Evolutionary conservation across 2,888 invertebrate genomes (phyloP).

Genomic region (Eledona agricola): DNA sequence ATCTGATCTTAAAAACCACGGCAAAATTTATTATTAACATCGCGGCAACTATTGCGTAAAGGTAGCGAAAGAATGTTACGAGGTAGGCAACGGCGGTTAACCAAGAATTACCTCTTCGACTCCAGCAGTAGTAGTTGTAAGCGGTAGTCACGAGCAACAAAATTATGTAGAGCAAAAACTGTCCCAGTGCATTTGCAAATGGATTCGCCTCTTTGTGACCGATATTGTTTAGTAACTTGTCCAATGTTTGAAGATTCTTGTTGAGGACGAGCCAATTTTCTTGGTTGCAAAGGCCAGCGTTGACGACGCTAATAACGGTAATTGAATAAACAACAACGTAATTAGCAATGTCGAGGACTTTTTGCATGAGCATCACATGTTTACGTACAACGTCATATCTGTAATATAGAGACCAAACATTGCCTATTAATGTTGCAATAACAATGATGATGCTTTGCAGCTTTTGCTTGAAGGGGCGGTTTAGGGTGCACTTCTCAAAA

Average conservation of each 20-base stretch:
- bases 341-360: not conserved
- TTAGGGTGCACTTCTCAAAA: not conserved
- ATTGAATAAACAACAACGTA: not conserved
- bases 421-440: not conserved
- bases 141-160: too few relatives aligned
- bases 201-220: not conserved
- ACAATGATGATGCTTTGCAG: not conserved
- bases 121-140: too few relatives aligned
- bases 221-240: not conserved
- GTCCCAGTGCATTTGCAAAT: too few relatives aligned
- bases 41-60: too few relatives aligned
- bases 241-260: not conserved
- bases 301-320: too few relatives aligned
- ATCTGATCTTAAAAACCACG: too few relatives aligned
- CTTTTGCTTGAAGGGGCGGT: not conserved
- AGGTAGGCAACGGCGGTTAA: too few relatives aligned
- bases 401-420: not conserved
- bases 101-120: too few relatives aligned
- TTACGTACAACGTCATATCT: not conserved
- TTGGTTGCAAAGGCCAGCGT: not conserved
- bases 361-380: not conserved
- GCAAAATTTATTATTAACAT: too few relatives aligned
- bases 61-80: too few relatives aligned
- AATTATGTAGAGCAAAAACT: too few relatives aligned
- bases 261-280: not conserved